Base-by-base conservation (phyloP, 2,113 vertebrate species). In the Uria aalge region DNA sequence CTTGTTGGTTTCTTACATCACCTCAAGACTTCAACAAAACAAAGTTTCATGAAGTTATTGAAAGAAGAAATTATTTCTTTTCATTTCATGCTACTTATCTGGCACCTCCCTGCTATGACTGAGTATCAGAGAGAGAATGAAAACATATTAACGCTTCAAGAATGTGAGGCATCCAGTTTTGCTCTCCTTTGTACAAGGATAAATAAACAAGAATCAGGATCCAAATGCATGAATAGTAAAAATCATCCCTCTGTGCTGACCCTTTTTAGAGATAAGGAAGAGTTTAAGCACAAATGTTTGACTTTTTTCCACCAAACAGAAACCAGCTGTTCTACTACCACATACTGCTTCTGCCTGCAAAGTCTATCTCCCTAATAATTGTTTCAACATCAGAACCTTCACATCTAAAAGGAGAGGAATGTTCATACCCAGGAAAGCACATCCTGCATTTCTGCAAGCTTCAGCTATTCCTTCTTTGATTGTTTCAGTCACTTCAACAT, bases 381-480 rank as follows among this genome's bases (percentile, higher is more conserved):
- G 16, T 66, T 45, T 76, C 53, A 59, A 41, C n/a, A 63, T 52
- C 38, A 69, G 29, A 85, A 64, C 15, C 50, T 52, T 73, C 79
- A 63, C 74, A 89, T 68, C 57, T 36, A 72, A 56, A 48, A 81
- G 57, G 26, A 90, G 47, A 74, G 19, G 26, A 81, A 32, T 8
- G 20, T 55, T 50, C 84, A 36, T 98, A 99, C 99, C 99, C 36
- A 99, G 88, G 66, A 99, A 97, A 50, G 98, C 97, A 4, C 98
- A 99, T 73, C 99, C 98, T 21, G 99, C 98, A 88, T 85, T 94
- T 95, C 97, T 92, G 57, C 99, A 99, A 16, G 98, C 98, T 81
- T 98, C 98, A 5, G 98, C 98, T 47, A 99, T 95, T 64, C 99
- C 99, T 8, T 96, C 98, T 29, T 97, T 98, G 83, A 99, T 98